Evolutionary conservation across 2,888 invertebrate species (phyloP).

Genomic region (Melolontha melolontha): DNA sequence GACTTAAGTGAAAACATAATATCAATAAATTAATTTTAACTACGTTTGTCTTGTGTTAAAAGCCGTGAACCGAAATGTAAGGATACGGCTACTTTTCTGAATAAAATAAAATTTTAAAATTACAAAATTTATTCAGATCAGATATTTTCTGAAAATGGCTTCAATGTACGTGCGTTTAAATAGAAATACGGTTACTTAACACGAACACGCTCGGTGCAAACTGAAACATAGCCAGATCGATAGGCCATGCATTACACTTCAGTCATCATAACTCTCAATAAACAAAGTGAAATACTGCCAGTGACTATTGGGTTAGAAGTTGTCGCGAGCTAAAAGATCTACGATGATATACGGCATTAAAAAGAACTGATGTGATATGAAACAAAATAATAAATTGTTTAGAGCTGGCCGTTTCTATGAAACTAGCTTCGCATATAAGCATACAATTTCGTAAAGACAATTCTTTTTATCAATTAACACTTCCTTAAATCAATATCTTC

Average conservation of each 20-base stretch:
- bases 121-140: conserved; percentile 1
- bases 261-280: conserved; percentile 53
- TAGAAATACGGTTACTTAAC: conserved; percentile 18
- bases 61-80: too few species aligned
- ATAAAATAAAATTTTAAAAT: conserved; percentile 2
- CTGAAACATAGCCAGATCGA: conserved; percentile 46
- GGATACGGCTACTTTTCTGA: too few species aligned
- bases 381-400: conserved; percentile 41
- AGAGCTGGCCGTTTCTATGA: conserved; percentile 12
- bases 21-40: too few species aligned
- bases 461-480: not conserved
- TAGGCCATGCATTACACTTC: conserved; percentile 50
- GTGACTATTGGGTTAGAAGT: conserved; percentile 43
- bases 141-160: conserved; percentile 12
- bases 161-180: conserved; percentile 10
- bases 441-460: conserved; percentile 2
- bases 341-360: conserved; percentile 42
- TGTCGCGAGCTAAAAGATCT: conserved; percentile 42
- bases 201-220: conserved; percentile 6
- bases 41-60: too few species aligned
- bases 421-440: conserved; percentile 5
- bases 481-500: too few species aligned
- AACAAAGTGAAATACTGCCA: conserved; percentile 49
- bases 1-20: too few species aligned
- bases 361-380: conserved; percentile 40